Evolutionary conservation across 2,888 invertebrate species (phyloP), one percentile per base, ranked within the genome.

Genomic region (Drosophila quasianomalipes): DNA sequence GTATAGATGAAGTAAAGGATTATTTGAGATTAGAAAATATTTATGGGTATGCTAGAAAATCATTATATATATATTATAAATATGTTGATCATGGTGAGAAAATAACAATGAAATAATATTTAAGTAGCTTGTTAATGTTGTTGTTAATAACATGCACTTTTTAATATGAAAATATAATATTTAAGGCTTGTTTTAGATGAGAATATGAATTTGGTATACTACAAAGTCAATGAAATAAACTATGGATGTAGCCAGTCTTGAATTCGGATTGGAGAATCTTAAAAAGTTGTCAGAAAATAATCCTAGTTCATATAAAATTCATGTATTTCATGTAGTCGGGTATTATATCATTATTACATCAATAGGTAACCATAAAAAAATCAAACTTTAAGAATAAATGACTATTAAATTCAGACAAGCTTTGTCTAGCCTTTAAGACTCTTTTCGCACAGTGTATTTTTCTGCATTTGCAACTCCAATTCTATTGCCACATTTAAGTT

Each of bases 1-100:
- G 37, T 2, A 28, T 5, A 54, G 53, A 61, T 61, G 53, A 39
- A 31, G 53, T 26, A 52, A 54, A 67, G 67, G 47, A 67, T 58
- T 58, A 51, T 57, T 69, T 52, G 22, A 0, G 19, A 33, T 30
- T 12, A 0, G 30, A 22, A 51, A 33, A 26, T 58, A 51, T 69
- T 69, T 14, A 39, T 16, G 47, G n/a, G 12, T 19, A 26, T 22
- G 58, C 58, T 10, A 31, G 41, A 6, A 44, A 44, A 31, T n/a
- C 16, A 58, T 58, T 44, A 16, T 22, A 12, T 4, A 12, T 4
- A 30, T 57, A n/a, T 7, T 28, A 19, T 19, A 28, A 55, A 28
- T 39, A 57, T 28, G 37, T 6, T 37, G 19, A 28, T 41, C 22
- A 22, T 41, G n/a, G 10, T 30, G 2, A 2, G n/a, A 12, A n/a